A percentile compares a stretch with the other conserved stretches of the same genome.
Evolutionary conservation across 2,113 vertebrate genomes (phyloP).

Genomic region (Aldabrachelys gigantea): DNA sequence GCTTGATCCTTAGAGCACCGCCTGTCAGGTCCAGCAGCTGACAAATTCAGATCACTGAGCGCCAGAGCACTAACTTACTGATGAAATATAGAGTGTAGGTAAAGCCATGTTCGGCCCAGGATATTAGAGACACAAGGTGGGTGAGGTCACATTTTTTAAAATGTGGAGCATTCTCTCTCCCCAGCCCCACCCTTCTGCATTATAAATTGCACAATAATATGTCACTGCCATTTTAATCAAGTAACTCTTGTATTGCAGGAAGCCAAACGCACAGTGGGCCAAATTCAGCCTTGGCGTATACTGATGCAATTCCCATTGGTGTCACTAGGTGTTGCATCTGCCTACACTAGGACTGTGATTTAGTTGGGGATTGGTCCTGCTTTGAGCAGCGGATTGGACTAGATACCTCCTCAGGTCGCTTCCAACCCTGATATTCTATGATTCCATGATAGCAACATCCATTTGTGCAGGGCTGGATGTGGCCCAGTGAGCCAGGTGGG

Average conservation of each 20-base stretch:
- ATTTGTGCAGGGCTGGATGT: not conserved
- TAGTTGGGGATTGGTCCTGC: too few species aligned
- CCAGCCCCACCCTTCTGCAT: not conserved
- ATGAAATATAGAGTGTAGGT: not conserved
- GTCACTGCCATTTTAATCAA: conserved; percentile 39
- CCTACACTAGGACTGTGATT: not conserved
- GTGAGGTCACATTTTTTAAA: not conserved
- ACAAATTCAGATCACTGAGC: conserved; percentile 1
- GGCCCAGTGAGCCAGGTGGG: not conserved
- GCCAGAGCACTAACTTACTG: conserved; percentile 40
- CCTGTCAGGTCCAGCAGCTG: conserved; percentile 38
- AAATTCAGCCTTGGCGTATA: conserved; percentile 10
- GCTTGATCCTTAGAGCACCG: not conserved
- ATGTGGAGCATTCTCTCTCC: not conserved
- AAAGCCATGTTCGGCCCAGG: not conserved
- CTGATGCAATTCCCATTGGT: not conserved
- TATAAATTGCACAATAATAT: conserved; percentile 76
- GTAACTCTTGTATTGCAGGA: conserved; percentile 8
- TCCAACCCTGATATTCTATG: too few species aligned
- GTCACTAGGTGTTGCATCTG: not conserved
- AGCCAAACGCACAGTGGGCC: not conserved
- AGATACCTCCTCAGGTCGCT: too few species aligned
- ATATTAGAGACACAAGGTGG: not conserved
- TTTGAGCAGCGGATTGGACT: too few species aligned
- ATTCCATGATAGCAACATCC: not conserved